Evolutionary conservation across 2,797 vertebrate genomes (phyloP).

Genomic region (Clarias platycephalus): DNA sequence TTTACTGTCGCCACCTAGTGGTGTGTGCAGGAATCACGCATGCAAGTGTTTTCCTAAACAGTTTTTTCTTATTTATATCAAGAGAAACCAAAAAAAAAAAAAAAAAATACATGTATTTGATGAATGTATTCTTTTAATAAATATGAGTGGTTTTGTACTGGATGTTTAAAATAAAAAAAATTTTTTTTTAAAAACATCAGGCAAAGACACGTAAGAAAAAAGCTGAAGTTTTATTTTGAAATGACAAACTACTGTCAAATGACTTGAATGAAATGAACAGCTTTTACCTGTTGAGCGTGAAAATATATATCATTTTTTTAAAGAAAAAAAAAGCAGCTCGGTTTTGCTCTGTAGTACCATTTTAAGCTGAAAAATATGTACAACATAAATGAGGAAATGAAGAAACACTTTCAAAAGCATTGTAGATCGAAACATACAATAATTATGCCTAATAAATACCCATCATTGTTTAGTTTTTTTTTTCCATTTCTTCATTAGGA

Average conservation of each 20-base stretch:
- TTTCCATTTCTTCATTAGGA: slow-evolving; percentile 74
- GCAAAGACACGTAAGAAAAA: slow-evolving; percentile 55
- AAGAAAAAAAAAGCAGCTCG: slow-evolving; percentile 76
- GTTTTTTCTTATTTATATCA: neutral
- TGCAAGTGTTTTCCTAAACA: neutral
- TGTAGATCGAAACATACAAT: slow-evolving; percentile 81
- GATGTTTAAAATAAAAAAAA: neutral
- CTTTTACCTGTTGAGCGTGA: slow-evolving; percentile 83
- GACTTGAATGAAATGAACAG: slow-evolving; percentile 89
- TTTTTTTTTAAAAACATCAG: neutral
- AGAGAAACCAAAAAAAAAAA: neutral
- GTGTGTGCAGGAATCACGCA: neutral
- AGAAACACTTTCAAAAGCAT: slow-evolving; percentile 77
- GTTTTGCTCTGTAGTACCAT: slow-evolving; percentile 84
- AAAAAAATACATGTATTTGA: neutral
- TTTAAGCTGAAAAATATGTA: slow-evolving; percentile 83
- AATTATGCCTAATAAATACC: slow-evolving; percentile 88
- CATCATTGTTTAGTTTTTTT: slow-evolving; percentile 62
- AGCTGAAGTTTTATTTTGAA: slow-evolving; percentile 85
- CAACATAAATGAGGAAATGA: slow-evolving; percentile 84
- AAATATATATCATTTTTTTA: slow-evolving; percentile 66
- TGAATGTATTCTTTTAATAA: neutral
- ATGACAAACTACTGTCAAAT: slow-evolving; percentile 90
- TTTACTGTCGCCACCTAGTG: neutral
- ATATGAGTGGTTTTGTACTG: neutral